Base-by-base conservation (phyloP, 2,888 invertebrate genomes). In the Steromphala cineraria region DNA sequence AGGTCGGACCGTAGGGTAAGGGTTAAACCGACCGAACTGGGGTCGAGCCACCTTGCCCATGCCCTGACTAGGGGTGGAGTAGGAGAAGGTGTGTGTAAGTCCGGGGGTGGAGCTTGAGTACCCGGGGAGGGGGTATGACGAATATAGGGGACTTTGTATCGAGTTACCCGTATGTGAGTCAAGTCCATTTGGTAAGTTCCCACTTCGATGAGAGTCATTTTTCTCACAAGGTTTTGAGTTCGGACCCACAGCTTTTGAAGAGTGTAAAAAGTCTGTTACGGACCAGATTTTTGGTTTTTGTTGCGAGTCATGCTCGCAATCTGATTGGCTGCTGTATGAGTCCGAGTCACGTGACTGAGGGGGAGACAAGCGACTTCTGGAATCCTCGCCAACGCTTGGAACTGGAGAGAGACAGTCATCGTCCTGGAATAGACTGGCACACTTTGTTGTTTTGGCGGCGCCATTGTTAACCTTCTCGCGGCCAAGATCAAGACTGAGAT, bases 251-350 rank as follows among this genome's bases (percentile, higher is more conserved):
- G 28, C 76, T 56, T 77, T 74, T 71, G 80, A 55, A 71, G 53
- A 75, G 55, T 83, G 79, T 36, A 85, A 79, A 62, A 85, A 85
- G 77, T 89, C 87, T 53, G 86, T 88, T 31, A 90, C 89, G 13
- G 90, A 90, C 90, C 90, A 90, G 78, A 90, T 90, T 81, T 89
- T 90, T 80, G 89, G 88, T 82, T 88, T 89, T 24, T 83, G 83
- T 40, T 85, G 83, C 28, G 67, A 82, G 53, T 82, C 67, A 53
- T 84, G 81, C 17, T 81, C 76, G 28, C 81, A 82, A 31, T 76
- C 75, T 80, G 80, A 77, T 13, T 62, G 82, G 31, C 75, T 79
- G 78, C 36, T 79, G 74, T 78, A 52, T 15, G 83, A 79, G 79
- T 83, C 81, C n/a, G 83, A 81, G 79, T 81, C 83, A 75, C 83